Conservation (phyloP, 1,140 invertebrate species). For the Bombus difficillimus region DNA sequence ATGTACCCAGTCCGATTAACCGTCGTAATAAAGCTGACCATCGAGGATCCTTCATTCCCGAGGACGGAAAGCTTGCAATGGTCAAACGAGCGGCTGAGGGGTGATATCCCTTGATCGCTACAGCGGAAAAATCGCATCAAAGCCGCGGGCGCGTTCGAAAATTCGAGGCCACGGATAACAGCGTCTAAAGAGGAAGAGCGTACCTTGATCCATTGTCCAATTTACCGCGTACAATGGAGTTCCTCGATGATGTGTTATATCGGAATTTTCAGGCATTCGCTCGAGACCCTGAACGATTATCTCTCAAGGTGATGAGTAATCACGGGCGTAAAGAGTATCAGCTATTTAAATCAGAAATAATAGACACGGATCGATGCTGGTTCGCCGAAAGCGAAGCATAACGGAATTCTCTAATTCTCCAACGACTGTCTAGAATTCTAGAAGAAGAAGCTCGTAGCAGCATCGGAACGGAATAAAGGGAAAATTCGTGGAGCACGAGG, state of each 20-base stretch:
- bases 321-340: neutral
- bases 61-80: neutral
- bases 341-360: neutral
- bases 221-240: neutral
- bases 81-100: neutral
- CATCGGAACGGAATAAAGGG: neutral
- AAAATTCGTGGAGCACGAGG: neutral
- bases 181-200: neutral
- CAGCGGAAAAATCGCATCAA: conserved; percentile 50
- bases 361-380: conserved; percentile 28
- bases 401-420: conserved; percentile 27
- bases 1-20: conserved; percentile 34
- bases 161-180: neutral
- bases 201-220: neutral
- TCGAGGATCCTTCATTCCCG: conserved; percentile 25
- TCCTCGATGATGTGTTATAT: neutral
- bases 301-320: neutral
- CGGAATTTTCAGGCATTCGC: neutral
- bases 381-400: neutral
- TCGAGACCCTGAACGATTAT: neutral
- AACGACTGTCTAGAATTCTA: neutral
- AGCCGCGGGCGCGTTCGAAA: neutral
- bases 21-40: conserved; percentile 26
- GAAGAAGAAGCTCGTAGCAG: neutral
- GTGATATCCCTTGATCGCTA: conserved; percentile 13